Evolutionary conservation across 2,113 vertebrate genomes (phyloP).

Genomic region (Mola mola): DNA sequence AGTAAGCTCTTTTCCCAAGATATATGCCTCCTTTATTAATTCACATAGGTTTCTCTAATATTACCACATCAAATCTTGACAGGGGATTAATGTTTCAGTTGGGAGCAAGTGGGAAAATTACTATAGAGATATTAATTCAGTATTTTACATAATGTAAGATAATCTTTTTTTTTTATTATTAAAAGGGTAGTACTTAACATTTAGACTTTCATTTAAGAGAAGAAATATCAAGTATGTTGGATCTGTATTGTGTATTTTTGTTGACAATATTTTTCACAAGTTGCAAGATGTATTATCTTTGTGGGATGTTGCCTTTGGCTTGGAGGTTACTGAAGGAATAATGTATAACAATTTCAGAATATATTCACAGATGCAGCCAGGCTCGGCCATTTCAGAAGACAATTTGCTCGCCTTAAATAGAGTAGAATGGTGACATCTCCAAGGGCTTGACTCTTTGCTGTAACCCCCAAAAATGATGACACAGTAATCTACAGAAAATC

Average conservation of each 20-base stretch:
- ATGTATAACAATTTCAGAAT: conserved; percentile 20
- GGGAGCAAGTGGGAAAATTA: conserved; percentile 24
- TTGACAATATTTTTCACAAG: conserved; percentile 7
- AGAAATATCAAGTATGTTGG: neutral
- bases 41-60: conserved; percentile 56
- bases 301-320: neutral
- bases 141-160: neutral
- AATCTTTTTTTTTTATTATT: conserved; percentile 2
- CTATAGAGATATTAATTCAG: neutral
- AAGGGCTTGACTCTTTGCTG: conserved; percentile 66
- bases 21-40: conserved; percentile 66
- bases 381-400: conserved; percentile 35
- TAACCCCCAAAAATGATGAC: conserved; percentile 69
- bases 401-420: conserved; percentile 62
- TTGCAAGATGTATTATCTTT: conserved; percentile 4
- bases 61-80: conserved; percentile 59
- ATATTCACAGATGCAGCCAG: conserved; percentile 21
- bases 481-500: conserved; percentile 59
- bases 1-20: conserved; percentile 50
- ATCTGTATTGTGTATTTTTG: conserved; percentile 4
- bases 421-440: conserved; percentile 66
- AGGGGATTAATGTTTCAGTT: conserved; percentile 54
- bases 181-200: neutral
- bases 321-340: conserved; percentile 17
- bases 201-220: neutral